Percentiles rank a stretch among this genome's conserved stretches.
Conservation (phyloP, 2,113 vertebrate genomes). For the Alligator sinensis region DNA sequence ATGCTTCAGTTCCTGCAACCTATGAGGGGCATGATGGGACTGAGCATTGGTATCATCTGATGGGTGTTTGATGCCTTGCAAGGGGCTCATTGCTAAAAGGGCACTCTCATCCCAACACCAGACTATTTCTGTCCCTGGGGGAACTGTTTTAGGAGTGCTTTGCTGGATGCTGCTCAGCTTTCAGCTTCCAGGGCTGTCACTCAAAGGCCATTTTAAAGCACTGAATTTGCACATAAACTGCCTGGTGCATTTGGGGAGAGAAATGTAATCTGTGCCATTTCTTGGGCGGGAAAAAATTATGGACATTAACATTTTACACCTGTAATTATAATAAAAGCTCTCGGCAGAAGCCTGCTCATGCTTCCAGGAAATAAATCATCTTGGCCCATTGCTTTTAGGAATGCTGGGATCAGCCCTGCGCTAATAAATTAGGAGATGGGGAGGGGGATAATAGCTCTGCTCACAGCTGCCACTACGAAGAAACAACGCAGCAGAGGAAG, state of each 20-base stretch:
- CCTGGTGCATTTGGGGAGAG: neutral
- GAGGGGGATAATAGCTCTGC: slow-evolving; percentile 37
- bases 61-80: neutral
- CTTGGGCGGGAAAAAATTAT: slow-evolving; percentile 31
- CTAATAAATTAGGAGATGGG: slow-evolving; percentile 30
- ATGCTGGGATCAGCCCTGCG: neutral
- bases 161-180: no score
- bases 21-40: neutral
- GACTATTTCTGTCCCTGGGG: neutral
- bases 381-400: slow-evolving; percentile 39
- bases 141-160: accelerated
- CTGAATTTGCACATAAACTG: slow-evolving; percentile 8
- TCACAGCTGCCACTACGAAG: slow-evolving; percentile 43
- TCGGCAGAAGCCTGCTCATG: neutral
- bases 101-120: neutral
- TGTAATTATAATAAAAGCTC: slow-evolving; percentile 67
- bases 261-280: neutral
- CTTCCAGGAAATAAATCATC: slow-evolving; percentile 50
- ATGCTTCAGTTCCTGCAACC: neutral
- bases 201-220: neutral
- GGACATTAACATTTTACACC: slow-evolving; percentile 52
- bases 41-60: neutral
- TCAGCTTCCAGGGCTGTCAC: neutral
- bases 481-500: neutral
- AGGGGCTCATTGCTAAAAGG: neutral